A percentile compares a stretch with the other conserved stretches of the same genome.
phyloP scores from a whole-genome alignment of 2,888 invertebrate species.

The Pharmacophagus antenor region DNA sequence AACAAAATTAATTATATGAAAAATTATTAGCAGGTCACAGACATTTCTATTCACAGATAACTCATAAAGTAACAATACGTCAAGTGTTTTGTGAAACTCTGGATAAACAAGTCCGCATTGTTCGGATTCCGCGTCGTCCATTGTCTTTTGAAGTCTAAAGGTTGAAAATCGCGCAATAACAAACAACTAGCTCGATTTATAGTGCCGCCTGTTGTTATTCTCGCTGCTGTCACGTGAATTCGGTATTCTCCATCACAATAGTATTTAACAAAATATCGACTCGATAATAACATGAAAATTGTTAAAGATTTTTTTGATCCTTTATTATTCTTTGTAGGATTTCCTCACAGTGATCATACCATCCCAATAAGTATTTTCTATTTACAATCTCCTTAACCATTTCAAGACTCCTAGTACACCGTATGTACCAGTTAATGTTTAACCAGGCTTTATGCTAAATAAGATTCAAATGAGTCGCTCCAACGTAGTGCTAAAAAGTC shows the following conservation, averaged over 20 bases:
- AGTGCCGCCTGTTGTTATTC: not conserved
- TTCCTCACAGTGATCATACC: no score
- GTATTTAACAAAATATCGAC: not conserved
- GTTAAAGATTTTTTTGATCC: no score
- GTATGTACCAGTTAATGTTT: no score
- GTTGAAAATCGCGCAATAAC: constrained; percentile 1
- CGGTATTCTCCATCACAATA: not conserved
- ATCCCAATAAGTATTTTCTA: no score
- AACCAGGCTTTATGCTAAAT: no score
- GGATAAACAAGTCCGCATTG: constrained; percentile 5
- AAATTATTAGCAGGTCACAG: no score
- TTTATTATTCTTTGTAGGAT: no score
- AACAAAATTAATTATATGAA: not conserved
- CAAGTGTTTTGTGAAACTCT: constrained; percentile 8
- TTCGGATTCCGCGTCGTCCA: constrained; percentile 10
- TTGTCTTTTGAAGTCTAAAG: constrained; percentile 22
- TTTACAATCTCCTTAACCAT: no score
- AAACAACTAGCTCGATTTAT: constrained; percentile 15
- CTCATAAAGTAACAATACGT: constrained; percentile 1
- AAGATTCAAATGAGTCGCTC: no score
- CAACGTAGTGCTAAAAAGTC: no score
- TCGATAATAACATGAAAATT: no score
- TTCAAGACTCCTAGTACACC: no score
- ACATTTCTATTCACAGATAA: not conserved
- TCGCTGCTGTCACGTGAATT: not conserved